Percentiles rank a stretch among this genome's conserved stretches.
Conservation (phyloP, 2,113 vertebrate genomes). For the Columbina picui region DNA sequence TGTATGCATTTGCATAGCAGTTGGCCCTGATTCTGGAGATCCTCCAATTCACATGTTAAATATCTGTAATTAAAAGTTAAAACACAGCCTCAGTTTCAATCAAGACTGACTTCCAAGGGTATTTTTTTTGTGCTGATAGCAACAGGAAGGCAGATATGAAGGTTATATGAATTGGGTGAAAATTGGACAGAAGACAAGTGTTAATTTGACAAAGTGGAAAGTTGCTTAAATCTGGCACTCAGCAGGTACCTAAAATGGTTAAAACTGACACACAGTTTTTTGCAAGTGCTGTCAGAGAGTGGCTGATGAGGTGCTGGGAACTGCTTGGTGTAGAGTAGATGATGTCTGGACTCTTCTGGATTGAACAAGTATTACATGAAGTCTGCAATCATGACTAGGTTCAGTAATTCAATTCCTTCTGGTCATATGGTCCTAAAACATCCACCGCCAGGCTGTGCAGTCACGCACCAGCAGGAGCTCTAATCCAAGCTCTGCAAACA, state of each 20-base stretch:
- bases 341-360: background rate
- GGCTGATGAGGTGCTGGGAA: background rate
- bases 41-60: background rate
- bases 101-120: background rate
- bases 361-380: background rate
- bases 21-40: background rate
- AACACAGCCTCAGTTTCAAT: background rate
- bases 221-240: background rate
- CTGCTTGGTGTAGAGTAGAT: background rate
- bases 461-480: background rate
- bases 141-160: background rate
- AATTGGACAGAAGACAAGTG: background rate
- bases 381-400: background rate
- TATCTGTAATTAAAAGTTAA: background rate
- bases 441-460: fast-evolving
- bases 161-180: background rate
- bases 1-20: background rate
- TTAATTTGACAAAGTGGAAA: background rate
- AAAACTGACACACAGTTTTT: background rate
- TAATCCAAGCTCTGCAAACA: background rate
- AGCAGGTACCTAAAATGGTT: background rate
- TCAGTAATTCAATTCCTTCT: background rate
- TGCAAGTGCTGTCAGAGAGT: background rate
- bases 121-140: background rate
- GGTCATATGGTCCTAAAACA: background rate